Evolutionary conservation across 2,888 invertebrate genomes (phyloP).

Genomic region (Nowickia ferox): DNA sequence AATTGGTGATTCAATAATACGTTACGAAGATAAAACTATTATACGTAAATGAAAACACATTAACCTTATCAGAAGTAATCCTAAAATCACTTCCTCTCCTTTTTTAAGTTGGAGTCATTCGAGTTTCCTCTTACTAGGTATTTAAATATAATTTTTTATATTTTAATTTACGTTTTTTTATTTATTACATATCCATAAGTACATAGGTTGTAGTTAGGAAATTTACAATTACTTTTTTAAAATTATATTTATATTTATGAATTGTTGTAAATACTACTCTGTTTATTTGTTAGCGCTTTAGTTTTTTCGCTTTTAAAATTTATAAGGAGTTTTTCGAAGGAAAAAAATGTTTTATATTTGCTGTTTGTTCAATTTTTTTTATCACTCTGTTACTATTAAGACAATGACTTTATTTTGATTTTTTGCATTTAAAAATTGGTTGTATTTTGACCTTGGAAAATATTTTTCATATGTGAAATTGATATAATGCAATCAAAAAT

Average conservation of each 20-base stretch:
- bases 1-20: constrained; percentile 83
- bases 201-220: constrained; percentile 61
- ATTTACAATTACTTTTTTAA: constrained; percentile 48
- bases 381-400: no score
- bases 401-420: not conserved
- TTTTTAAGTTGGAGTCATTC: constrained; percentile 6
- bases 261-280: constrained; percentile 55
- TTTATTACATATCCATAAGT: constrained; percentile 10
- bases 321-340: not conserved
- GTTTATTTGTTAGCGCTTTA: constrained; percentile 26
- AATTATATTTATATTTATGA: constrained; percentile 45
- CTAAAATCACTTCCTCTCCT: constrained; percentile 11
- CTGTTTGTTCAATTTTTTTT: no score
- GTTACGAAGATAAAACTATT: constrained; percentile 82
- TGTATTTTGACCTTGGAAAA: no score
- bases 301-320: constrained; percentile 3
- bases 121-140: not conserved
- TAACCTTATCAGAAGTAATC: not conserved
- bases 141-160: constrained; percentile 19
- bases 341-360: not conserved
- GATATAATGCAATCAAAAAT: no score
- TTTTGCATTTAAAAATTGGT: not conserved
- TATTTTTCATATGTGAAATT: no score
- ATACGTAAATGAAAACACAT: constrained; percentile 76
- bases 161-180: constrained; percentile 5